phyloP scores from a whole-genome alignment of 2,888 invertebrate genomes.

The Formica aserva region DNA sequence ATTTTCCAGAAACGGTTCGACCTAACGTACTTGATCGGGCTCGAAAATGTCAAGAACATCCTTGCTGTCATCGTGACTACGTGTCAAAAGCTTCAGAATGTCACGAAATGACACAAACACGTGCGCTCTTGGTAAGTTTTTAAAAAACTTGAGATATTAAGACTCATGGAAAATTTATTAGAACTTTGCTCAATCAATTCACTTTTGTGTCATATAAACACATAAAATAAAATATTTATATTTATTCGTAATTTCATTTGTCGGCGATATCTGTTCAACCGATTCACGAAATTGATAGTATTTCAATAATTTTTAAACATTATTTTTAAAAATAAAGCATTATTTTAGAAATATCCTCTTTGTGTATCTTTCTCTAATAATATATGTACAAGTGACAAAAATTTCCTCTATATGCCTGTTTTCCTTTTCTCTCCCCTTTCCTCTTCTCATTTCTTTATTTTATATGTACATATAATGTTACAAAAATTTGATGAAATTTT shows the following conservation, averaged over 20 bases:
- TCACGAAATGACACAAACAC: background rate
- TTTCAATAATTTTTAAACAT: background rate
- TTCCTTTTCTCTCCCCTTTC: background rate
- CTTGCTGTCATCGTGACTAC: background rate
- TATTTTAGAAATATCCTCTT: background rate
- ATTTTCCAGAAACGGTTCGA: background rate
- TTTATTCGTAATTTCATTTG: background rate
- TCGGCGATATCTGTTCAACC: background rate
- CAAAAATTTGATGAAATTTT: background rate
- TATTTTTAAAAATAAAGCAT: background rate
- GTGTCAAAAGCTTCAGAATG: background rate
- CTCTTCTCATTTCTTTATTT: background rate
- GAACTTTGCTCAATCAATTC: background rate
- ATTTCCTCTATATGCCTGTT: background rate
- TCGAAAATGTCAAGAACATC: background rate
- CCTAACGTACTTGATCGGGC: background rate
- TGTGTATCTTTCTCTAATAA: background rate
- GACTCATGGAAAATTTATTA: background rate
- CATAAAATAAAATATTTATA: background rate
- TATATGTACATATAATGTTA: background rate
- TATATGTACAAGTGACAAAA: background rate
- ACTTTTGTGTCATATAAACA: background rate
- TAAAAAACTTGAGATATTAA: background rate
- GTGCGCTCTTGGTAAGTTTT: constrained; percentile 25
- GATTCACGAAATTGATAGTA: background rate